Evolutionary conservation across 2,888 invertebrate genomes (phyloP), one percentile per base, ranked within the genome.

Genomic region (Dolichopus griseipennis): DNA sequence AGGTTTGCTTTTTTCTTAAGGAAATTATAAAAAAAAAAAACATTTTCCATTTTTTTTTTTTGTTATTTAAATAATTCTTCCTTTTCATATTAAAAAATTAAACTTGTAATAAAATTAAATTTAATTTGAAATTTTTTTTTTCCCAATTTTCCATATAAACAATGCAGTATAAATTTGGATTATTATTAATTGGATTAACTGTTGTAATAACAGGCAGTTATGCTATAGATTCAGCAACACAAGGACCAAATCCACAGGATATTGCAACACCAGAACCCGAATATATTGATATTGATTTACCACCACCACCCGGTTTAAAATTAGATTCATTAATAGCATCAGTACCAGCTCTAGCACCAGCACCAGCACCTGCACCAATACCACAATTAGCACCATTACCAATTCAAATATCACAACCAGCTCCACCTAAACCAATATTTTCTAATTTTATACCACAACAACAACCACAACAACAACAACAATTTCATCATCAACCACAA

Each of bases 191-290:
- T 37, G 64, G 64, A 64, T 64, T 64, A 64, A 72, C 72, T 69
- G 27, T 27, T 27, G 78, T 73, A 21, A 72, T 74, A 61, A 78
- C 75, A 61, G 70, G 69, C 68, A 67, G 69, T 20, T 68, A 67
- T 20, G 69, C 69, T 68, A 66, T 70, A 18, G 80, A 80, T 68
- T 80, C 79, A 4, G 81, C 81, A 12, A 80, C 80, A 27, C 80
- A 80, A 70, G 80, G 80, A 67, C 80, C 80, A 65, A 81, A 81
- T 72, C 80, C 80, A 1, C 81, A 80, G 75, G 80, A 80, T 69
- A 80, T 80, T 73, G 80, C 80, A 27, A 80, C 80, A 68, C 80
- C 80, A 1, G 80, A 81, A 70, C 80, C 80, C 64, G 80, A 80
- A 72, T 80, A 80, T 69, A 80, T 80, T 69, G 80, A 80, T 64